These are phyloP conservation scores for Ariopsis seemanni DNA, from an alignment of 2,113 vertebrate species.

Conservation along the genomic window DNA sequence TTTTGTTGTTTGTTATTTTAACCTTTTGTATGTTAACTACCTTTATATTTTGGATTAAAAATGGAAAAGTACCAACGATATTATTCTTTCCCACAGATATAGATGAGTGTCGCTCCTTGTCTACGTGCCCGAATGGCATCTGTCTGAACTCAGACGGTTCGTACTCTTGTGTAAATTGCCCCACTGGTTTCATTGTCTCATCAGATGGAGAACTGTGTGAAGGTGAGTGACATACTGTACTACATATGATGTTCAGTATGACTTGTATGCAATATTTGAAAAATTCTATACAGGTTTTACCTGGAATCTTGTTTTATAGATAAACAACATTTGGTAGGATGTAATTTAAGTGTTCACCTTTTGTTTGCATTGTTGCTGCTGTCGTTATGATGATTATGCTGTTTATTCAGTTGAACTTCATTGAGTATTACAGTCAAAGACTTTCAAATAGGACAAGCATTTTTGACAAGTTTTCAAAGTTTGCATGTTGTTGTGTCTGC, in stretches of 20 bases:
- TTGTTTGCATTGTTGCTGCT: neutral
- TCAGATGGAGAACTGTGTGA: conserved; percentile 71
- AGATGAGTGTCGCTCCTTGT: conserved; percentile 71
- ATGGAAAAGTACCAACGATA: neutral
- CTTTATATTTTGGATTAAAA: neutral
- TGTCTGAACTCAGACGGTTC: conserved; percentile 76
- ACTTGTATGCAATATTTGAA: neutral
- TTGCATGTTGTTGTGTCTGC: too few relatives aligned
- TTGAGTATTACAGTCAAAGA: neutral
- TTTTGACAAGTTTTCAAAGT: neutral
- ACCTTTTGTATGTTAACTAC: neutral
- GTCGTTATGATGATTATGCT: neutral
- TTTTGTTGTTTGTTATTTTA: neutral
- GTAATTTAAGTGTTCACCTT: neutral
- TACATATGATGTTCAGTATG: neutral
- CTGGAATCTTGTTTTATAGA: neutral
- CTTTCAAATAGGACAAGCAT: neutral
- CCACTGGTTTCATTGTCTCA: conserved; percentile 71
- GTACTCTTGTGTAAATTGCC: conserved; percentile 71
- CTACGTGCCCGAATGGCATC: conserved; percentile 71
- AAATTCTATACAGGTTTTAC: neutral
- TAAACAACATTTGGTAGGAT: neutral
- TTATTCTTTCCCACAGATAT: conserved; percentile 63
- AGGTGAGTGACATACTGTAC: conserved; percentile 60
- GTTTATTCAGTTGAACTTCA: neutral